Evolutionary conservation across 1,140 invertebrate species (phyloP).

Genomic region (Scaptomyza pallida): DNA sequence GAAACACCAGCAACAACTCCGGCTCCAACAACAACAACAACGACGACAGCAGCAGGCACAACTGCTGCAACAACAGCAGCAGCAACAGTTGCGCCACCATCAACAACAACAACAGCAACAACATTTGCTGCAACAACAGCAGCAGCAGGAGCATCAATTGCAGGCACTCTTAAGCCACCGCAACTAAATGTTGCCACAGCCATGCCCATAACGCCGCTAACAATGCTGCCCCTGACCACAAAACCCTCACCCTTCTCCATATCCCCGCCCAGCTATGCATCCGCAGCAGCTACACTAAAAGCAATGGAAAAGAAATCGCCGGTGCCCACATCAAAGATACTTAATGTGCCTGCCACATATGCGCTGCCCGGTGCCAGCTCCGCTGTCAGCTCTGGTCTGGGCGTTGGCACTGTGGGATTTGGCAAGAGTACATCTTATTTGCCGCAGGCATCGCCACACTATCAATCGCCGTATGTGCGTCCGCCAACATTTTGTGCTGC

Average conservation of each 20-base stretch:
- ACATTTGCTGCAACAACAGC: not conserved
- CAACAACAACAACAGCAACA: not conserved
- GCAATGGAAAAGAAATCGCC: conserved; percentile 80
- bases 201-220: conserved; percentile 45
- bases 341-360: conserved; percentile 79
- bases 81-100: not conserved
- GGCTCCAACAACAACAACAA: not conserved
- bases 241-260: conserved; percentile 48
- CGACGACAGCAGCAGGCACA: not conserved
- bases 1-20: conserved; percentile 3
- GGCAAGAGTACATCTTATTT: conserved; percentile 71
- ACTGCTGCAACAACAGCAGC: not conserved
- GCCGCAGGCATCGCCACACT: conserved; percentile 76
- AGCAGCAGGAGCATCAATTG: not conserved
- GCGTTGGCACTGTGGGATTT: conserved; percentile 39
- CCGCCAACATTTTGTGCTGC: conserved; percentile 57
- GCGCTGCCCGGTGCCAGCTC: conserved; percentile 59
- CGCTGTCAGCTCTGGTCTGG: not conserved
- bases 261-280: conserved; percentile 52
- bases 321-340: conserved; percentile 78
- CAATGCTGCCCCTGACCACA: conserved; percentile 66
- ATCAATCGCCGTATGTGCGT: conserved; percentile 61
- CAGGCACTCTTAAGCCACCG: conserved; percentile 2
- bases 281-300: conserved; percentile 44
- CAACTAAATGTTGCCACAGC: conserved; percentile 2